Evolutionary conservation across 2,113 vertebrate genomes (phyloP), one percentile per base, ranked within the genome.

Genomic region (Toxotes jaculatrix): DNA sequence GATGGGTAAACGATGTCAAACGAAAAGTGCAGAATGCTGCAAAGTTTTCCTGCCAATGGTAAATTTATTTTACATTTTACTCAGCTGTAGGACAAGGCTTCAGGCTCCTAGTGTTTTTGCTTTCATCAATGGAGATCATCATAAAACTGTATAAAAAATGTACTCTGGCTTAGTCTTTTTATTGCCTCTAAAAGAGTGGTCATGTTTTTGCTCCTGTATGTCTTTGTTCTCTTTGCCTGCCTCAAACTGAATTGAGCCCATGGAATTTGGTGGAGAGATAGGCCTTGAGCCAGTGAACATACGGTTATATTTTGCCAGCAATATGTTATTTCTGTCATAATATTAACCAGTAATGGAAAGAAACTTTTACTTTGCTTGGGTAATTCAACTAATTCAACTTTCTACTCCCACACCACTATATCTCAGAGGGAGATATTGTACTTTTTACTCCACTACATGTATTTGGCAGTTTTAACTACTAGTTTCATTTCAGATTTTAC

Each of bases 1-100:
- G 55, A 68, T 32, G 47, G 47, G 74, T 63, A 77, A 83, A 79
- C 1, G 8, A 68, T 69, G 66, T 85, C 78, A 74, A 76, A 74
- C 2, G 0, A 74, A 40, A 63, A 69, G 61, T 17, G 43, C 10
- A 43, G 69, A 64, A 55, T 49, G 55, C 63, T 69, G 43, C 27
- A 67, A 45, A 12, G 6, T n/a, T 42, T 67, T 72, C 57, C 43
- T 57, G 70, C 62, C 53, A 62, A 53, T 42, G 32, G 19, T 47
- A 61, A 45, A 79, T 84, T 63, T 56, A 81, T 68, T 80, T 66
- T 23, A 68, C 34, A 51, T 79, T 70, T 76, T 42, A 27, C 27
- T 77, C 55, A 34, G 34, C 49, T 27, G 53, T 4, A 56, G 23
- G 21, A 74, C 36, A 21, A 6, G 36, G 43, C 42, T 51, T 65